Evolutionary conservation across 2,797 vertebrate species (phyloP), one percentile per base, ranked within the genome.

Genomic region (Podarcis siculus): DNA sequence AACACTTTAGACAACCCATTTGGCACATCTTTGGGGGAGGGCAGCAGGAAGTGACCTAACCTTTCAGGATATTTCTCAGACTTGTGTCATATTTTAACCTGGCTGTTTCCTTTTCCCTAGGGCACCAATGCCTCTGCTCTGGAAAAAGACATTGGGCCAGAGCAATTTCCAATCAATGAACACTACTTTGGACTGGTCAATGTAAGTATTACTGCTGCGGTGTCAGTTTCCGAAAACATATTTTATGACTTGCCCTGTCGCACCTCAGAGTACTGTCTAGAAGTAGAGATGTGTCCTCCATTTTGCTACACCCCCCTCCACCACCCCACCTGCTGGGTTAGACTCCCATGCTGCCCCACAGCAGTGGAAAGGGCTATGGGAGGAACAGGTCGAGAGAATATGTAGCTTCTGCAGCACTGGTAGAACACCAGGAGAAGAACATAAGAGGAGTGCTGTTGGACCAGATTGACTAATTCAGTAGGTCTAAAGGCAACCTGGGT

Each of bases 91-190:
- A 84, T 21, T 9, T 55, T 87, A 85, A 32, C 79, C 55, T 49
- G 49, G 19, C 79, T 79, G 35, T 45, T 89, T 89, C 86, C 86
- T 8, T 66, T 19, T 37, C 86, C 78, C 76, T 73, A 98, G 97
- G 97, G 97, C 97, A 97, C 97, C 96, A 98, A 97, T 97, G 97
- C 97, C 97, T 98, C 97, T 96, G 97, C 97, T 97, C 97, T 98
- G 97, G 97, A 98, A 95, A 98, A 98, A 98, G 97, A 98, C 94
- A 98, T 98, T 95, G 97, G 97, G 86, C 97, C 97, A 96, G 97
- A 98, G 96, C 97, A 98, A 96, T 98, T 98, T 95, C 97, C 97
- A 80, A 97, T 98, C 96, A 98, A 98, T 97, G 97, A 98, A 87
- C 97, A 98, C 95, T 98, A 98, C 94, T 98, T 98, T 25, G 97